Percentiles rank a stretch among this genome's conserved stretches.
Evolutionary conservation across 30 jellyfish, hydroid and myxozoan species (phyloP).

Genomic region (Aurelia aurita): DNA sequence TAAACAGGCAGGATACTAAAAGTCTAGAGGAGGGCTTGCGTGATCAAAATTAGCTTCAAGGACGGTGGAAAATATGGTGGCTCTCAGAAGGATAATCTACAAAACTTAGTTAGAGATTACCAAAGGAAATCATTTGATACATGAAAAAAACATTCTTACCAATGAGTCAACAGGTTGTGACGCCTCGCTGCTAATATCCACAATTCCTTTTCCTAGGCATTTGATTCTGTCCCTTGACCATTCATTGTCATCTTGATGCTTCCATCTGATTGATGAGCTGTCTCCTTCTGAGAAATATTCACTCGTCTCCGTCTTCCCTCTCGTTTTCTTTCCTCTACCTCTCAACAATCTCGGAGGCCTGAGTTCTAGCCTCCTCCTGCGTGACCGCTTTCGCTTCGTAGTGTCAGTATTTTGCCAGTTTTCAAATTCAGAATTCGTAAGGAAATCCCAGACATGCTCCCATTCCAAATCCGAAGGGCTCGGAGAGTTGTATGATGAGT

Average conservation of each 20-base stretch:
- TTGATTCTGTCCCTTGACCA: slow-evolving; percentile 96
- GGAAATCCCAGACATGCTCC: slow-evolving; percentile 99
- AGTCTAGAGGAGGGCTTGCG: no score
- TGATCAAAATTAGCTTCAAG: no score
- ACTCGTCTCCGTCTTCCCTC: slow-evolving; percentile 61
- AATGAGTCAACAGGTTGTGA: slow-evolving; percentile 88
- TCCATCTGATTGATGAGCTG: slow-evolving; percentile 84
- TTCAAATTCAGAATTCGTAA: slow-evolving; percentile 89
- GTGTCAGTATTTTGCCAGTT: slow-evolving; percentile 68
- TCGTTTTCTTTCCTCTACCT: slow-evolving; percentile 38
- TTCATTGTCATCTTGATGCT: slow-evolving; percentile 92
- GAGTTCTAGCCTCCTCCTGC: slow-evolving; percentile 45
- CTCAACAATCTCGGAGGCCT: slow-evolving; percentile 59
- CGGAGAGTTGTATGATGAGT: slow-evolving; percentile 95
- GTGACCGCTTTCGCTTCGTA: slow-evolving; percentile 50
- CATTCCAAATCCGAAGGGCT: slow-evolving; percentile 98
- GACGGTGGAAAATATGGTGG: no score
- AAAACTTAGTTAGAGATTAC: no score
- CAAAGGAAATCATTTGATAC: no score
- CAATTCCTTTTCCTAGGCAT: slow-evolving; percentile 80
- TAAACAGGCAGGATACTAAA: no score
- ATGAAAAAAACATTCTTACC: slow-evolving; percentile 40
- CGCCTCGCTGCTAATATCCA: slow-evolving; percentile 72
- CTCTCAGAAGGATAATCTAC: no score
- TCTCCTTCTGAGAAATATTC: slow-evolving; percentile 83